phyloP scores from a whole-genome alignment of 2,888 invertebrate genomes.

The Hyposoter didymator region DNA sequence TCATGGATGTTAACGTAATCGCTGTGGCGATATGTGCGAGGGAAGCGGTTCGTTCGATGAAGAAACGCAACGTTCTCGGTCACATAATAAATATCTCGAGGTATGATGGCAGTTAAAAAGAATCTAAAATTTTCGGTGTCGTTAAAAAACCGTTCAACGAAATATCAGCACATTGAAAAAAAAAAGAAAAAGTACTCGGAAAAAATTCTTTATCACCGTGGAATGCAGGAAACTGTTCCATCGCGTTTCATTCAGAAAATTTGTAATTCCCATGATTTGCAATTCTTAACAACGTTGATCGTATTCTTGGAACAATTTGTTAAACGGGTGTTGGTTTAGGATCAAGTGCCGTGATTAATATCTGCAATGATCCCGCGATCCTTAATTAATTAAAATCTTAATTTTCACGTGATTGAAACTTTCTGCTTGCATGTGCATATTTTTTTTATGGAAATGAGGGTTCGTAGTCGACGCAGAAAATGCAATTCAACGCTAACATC shows the following conservation, averaged over 20 bases:
- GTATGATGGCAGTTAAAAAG: not conserved
- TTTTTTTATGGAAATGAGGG: not conserved
- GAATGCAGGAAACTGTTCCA: not conserved
- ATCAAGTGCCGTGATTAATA: not conserved
- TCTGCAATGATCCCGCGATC: not conserved
- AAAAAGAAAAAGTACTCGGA: too few species aligned
- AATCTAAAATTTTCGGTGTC: too few species aligned
- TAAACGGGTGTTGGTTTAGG: not conserved
- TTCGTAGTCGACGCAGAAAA: not conserved
- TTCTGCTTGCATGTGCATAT: not conserved
- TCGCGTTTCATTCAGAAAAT: not conserved
- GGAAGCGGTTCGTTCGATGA: slow-evolving; percentile 75
- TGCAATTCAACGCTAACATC: not conserved
- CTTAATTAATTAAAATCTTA: too few species aligned
- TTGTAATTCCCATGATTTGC: not conserved
- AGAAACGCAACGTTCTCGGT: slow-evolving; percentile 66
- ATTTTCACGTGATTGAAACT: not conserved
- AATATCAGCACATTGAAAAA: too few species aligned
- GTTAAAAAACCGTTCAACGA: too few species aligned
- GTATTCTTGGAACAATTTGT: not conserved
- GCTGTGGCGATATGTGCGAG: slow-evolving; percentile 75
- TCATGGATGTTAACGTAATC: slow-evolving; percentile 75
- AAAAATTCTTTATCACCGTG: too few species aligned
- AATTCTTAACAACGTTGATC: not conserved
- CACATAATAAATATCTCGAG: slow-evolving; percentile 32